A percentile compares a stretch with the other conserved stretches of the same genome.
Conservation (phyloP, 2,888 invertebrate species). For the Cataglyphis rosenhaueri region DNA sequence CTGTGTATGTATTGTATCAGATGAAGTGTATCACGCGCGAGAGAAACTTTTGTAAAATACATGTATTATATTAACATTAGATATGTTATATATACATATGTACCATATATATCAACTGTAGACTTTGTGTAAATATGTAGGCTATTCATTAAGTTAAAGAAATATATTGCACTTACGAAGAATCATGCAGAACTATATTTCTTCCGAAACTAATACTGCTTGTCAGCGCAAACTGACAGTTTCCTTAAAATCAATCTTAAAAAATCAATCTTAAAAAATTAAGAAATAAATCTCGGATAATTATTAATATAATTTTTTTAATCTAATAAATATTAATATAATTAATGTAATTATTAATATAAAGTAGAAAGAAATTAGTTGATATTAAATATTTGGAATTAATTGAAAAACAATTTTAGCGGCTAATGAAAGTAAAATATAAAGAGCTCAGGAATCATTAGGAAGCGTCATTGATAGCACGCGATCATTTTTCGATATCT, state of each 20-base stretch:
- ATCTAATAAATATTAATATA: neutral
- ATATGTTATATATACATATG: conserved; percentile 45
- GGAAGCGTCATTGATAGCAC: neutral
- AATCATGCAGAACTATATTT: conserved; percentile 6
- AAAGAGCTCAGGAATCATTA: neutral
- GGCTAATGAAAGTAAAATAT: neutral
- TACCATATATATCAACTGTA: conserved; percentile 38
- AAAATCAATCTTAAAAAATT: neutral
- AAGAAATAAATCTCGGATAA: neutral
- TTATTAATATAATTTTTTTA: neutral
- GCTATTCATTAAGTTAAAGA: conserved; percentile 77
- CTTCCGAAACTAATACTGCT: neutral
- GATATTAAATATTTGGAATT: neutral
- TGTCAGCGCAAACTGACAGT: neutral
- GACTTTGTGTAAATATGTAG: conserved; percentile 81
- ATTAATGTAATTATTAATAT: neutral
- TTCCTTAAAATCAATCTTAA: neutral
- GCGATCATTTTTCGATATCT: neutral
- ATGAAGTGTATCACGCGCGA: conserved; percentile 3
- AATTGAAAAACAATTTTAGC: neutral
- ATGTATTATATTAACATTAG: conserved; percentile 74
- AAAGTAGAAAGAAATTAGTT: neutral
- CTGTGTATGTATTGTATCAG: conserved; percentile 22
- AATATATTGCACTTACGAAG: conserved; percentile 72
- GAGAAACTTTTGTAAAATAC: conserved; percentile 73